Evolutionary conservation across 1,140 invertebrate genomes (phyloP).

Genomic region (Aradophagus sp.): DNA sequence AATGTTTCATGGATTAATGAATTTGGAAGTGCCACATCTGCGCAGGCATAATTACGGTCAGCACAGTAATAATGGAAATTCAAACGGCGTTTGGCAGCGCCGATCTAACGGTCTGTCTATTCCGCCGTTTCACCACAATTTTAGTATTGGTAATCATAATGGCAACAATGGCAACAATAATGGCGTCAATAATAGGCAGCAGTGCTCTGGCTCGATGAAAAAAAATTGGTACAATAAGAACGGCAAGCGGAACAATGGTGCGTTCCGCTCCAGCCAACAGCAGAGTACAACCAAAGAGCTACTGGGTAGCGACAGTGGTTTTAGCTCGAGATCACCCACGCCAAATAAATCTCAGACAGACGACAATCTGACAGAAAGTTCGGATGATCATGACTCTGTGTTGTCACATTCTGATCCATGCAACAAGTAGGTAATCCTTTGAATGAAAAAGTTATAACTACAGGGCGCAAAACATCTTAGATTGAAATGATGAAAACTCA

Average conservation of each 20-base stretch:
- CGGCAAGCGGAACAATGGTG: constrained; percentile 57
- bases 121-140: constrained; percentile 59
- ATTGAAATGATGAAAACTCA: no score
- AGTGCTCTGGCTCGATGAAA: constrained; percentile 60
- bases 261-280: constrained; percentile 50
- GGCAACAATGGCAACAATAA: constrained; percentile 14
- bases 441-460: no score
- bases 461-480: no score
- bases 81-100: constrained; percentile 62
- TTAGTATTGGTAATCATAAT: constrained; percentile 17
- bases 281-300: constrained; percentile 62
- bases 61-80: constrained; percentile 48
- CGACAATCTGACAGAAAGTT: constrained; percentile 68
- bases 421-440: constrained; percentile 66
- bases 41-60: constrained; percentile 58
- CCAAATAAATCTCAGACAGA: constrained; percentile 67
- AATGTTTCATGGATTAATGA: constrained; percentile 64
- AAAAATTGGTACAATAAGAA: constrained; percentile 69
- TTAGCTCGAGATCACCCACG: constrained; percentile 70
- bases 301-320: constrained; percentile 68
- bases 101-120: constrained; percentile 56
- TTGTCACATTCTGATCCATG: constrained; percentile 63
- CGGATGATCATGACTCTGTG: constrained; percentile 71
- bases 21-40: constrained; percentile 63
- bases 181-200: constrained; percentile 46